Evolutionary conservation across 2,113 vertebrate genomes (phyloP), one percentile per base, ranked within the genome.

Genomic region (Centropus unirufus): DNA sequence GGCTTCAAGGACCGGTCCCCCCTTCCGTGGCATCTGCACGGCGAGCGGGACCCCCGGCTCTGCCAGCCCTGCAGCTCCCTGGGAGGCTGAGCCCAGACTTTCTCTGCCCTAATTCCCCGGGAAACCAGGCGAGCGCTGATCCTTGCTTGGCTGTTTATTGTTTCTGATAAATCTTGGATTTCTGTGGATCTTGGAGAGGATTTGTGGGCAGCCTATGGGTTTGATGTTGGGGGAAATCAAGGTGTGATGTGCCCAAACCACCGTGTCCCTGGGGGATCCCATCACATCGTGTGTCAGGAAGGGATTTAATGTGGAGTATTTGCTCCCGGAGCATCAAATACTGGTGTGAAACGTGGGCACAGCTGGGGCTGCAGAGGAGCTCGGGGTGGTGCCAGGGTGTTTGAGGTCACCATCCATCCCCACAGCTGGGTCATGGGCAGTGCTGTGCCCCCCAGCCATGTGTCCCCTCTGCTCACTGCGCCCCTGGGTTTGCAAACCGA

Each of bases 241-340:
- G 51, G 59, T 8, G 66, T 1, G n/a, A 32, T 6, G 44, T 0
- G 6, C 44, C 57, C 3, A 0, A 17, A 11, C 15, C 2, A 0
- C 32, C 24, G 55, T 3, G 0, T 10, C 52, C 46, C 21, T 0
- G 0, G 44, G 77, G 61, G 78, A 51, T 30, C 39, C 51, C 69
- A 11, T 40, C 1, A 0, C 20, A 36, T 5, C 0, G 0, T 15
- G 15, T 6, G 23, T 6, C 34, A 9, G 62, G 67, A 0, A 0
- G 64, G 78, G 64, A 40, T 76, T 44, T 72, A 47, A 16, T 0
- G 9, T 0, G 8, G n/a, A 14, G 5, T 24, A 2, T 82, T 74
- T 12, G 23, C 27, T 46, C 14, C 61, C 1, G 5, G 67, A 40
- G 68, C 30, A 12, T 14, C 8, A 4, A 66, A n/a, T 0, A 9